Evolutionary conservation across 1,140 invertebrate species (phyloP), one percentile per base, ranked within the genome.

Genomic region (Acromyrmex charruanus): DNA sequence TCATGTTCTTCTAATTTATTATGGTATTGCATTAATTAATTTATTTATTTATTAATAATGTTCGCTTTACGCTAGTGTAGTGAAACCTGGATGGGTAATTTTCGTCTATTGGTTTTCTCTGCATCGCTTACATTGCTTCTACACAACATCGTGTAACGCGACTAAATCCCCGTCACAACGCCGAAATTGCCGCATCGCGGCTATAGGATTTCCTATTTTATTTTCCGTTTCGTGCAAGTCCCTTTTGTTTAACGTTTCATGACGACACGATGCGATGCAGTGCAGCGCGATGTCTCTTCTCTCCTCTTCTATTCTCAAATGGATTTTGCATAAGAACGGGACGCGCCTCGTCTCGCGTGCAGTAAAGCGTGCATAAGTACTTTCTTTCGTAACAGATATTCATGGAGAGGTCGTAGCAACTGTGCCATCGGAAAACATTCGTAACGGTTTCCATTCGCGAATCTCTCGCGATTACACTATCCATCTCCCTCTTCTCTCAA

Each of bases 391-490:
- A 28, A 51, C 51, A 85, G 58, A 77, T 75, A 88, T 85, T 89
- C 65, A 59, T 82, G 86, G 39, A 25, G 12, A 35, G 35, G 44
- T 65, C 59, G 66, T 69, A 88, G 58, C 59, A 53, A 74, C 51
- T 63, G 55, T 55, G 59, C 82, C 59, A 69, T 77, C 39, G 59
- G 58, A 86, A 89, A 88, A 89, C 53, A 85, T 85, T 79, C 82
- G 87, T 85, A 80, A 86, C 61, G 39, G 28, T 68, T 85, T 85
- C 55, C 69, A 84, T 85, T 85, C 74, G 82, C 71, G 82, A 85
- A 58, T 74, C 80, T 51, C 49, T 44, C 74, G 61, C 74, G 74
- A 79, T 85, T 79, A 65, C 82, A 9, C 61, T 66, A 14, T 65
- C 59, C 65, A 66, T 77, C 65, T 85, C 74, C 63, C 49, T 66